Evolutionary conservation across 2,113 vertebrate genomes (phyloP).

Genomic region (Carassius auratus): DNA sequence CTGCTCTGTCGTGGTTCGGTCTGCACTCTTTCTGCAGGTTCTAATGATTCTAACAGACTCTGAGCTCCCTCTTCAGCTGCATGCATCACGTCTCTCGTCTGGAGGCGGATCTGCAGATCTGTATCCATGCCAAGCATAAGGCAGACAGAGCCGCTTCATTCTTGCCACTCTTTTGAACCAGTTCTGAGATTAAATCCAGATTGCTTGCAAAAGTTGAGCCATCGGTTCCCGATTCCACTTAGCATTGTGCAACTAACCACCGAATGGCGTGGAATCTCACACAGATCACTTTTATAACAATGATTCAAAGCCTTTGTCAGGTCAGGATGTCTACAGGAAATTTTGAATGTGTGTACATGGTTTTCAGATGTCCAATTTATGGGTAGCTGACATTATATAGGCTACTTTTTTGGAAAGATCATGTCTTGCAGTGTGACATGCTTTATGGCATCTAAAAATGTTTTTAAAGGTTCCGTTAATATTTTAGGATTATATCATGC

Average conservation of each 20-base stretch:
- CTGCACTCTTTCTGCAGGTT: constrained; percentile 6
- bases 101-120: constrained; percentile 23
- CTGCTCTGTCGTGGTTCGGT: constrained; percentile 9
- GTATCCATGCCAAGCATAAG: constrained; percentile 7
- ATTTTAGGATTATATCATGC: background rate
- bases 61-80: constrained; percentile 9
- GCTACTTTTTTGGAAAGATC: background rate
- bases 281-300: background rate
- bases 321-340: constrained; percentile 19
- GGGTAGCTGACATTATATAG: background rate
- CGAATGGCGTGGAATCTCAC: constrained; percentile 14
- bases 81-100: background rate
- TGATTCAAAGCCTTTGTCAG: constrained; percentile 16
- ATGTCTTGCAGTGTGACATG: background rate
- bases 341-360: background rate
- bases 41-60: constrained; percentile 44
- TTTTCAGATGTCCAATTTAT: background rate
- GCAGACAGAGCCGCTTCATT: constrained; percentile 36
- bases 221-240: constrained; percentile 27
- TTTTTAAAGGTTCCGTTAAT: background rate
- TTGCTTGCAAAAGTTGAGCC: constrained; percentile 44
- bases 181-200: constrained; percentile 50
- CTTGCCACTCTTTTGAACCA: constrained; percentile 22
- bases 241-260: constrained; percentile 28
- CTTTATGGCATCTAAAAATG: background rate